phyloP scores from a whole-genome alignment of 1,140 invertebrate genomes.

The Papilio helenus region DNA sequence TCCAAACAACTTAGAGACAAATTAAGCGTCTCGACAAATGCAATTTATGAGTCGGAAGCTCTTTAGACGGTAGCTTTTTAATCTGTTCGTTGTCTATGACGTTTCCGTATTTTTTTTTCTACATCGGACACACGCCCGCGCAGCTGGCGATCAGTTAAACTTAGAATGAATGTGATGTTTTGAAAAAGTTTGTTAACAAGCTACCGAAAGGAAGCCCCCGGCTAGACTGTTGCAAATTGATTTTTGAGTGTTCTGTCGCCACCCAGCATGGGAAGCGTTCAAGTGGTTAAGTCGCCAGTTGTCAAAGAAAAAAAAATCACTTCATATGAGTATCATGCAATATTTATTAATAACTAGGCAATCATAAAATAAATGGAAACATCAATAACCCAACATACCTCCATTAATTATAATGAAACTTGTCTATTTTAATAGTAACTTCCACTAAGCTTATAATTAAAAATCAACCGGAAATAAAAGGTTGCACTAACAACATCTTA shows the following conservation, averaged over 20 bases:
- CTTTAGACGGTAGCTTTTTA: conserved; percentile 64
- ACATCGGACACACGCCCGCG: conserved; percentile 62
- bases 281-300: conserved; percentile 63
- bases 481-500: conserved; percentile 58
- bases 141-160: conserved; percentile 61
- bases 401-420: too few relatives aligned
- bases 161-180: conserved; percentile 43
- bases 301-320: conserved; percentile 52
- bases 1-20: neutral
- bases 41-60: conserved; percentile 53
- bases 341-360: too few relatives aligned
- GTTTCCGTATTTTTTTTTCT: conserved; percentile 51
- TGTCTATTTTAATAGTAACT: neutral
- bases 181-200: conserved; percentile 58
- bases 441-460: conserved; percentile 3
- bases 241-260: conserved; percentile 77
- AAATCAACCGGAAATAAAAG: conserved; percentile 56
- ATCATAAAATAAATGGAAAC: too few relatives aligned
- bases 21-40: conserved; percentile 17
- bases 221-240: conserved; percentile 79
- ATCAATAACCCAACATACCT: too few relatives aligned
- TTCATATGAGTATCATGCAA: conserved; percentile 33
- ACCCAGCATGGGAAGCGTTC: conserved; percentile 78
- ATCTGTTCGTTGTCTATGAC: conserved; percentile 53
- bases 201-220: conserved; percentile 60